Percentiles rank a stretch among this genome's conserved stretches.
These are phyloP conservation scores for Rhinopomastus cyanomelas DNA, from an alignment of 2,113 vertebrate species.

Conservation along the genomic window DNA sequence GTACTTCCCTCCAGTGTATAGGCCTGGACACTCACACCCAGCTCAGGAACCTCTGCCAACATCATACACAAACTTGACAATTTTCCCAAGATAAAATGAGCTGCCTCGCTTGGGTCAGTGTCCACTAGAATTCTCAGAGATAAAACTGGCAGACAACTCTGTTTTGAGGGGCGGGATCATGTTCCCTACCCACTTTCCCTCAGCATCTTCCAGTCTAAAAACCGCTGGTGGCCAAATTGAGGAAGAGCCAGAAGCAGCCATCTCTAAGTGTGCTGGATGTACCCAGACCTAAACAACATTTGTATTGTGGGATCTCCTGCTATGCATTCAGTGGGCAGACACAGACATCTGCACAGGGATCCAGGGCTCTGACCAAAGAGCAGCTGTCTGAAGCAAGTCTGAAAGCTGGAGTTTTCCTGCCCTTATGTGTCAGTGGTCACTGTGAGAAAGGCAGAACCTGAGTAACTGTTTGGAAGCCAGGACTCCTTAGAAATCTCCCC, in stretches of 20 bases:
- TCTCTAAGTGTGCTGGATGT: background rate
- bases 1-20: background rate
- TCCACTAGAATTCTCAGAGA: background rate
- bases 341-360: background rate
- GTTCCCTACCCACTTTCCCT: background rate
- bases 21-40: background rate
- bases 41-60: background rate
- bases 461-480: background rate
- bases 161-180: background rate
- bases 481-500: background rate
- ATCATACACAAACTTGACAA: background rate
- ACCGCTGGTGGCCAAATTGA: fast-evolving
- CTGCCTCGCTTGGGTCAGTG: background rate
- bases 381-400: background rate
- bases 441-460: background rate
- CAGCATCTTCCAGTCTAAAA: background rate
- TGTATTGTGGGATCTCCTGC: background rate
- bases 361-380: background rate
- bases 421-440: background rate
- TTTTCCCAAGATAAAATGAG: background rate
- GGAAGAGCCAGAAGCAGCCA: background rate
- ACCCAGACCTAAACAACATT: background rate
- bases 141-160: background rate
- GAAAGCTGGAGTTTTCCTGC: background rate
- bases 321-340: background rate